These are phyloP conservation scores for Megaustenia siamemsis DNA, from an alignment of 2,888 invertebrate species.

Conservation along the genomic window DNA sequence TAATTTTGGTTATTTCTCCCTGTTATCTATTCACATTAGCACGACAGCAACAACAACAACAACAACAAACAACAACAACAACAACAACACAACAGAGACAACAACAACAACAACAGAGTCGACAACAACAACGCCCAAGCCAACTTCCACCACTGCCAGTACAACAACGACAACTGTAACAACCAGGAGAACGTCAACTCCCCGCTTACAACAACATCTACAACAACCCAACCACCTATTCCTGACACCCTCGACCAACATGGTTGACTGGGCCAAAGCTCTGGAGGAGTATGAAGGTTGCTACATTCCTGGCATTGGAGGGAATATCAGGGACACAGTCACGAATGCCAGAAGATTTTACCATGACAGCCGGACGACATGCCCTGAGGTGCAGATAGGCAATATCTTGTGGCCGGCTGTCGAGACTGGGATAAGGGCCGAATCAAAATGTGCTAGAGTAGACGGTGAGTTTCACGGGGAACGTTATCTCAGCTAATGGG, in stretches of 20 bases:
- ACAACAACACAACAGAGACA: neutral
- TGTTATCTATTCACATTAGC: neutral
- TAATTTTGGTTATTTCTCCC: neutral
- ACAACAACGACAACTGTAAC: neutral
- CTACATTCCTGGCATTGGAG: constrained; percentile 37
- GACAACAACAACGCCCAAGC: neutral
- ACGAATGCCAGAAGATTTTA: constrained; percentile 23
- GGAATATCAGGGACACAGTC: neutral
- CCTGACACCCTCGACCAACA: neutral
- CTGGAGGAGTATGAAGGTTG: constrained; percentile 46
- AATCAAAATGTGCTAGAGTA: constrained; percentile 57
- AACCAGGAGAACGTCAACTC: neutral
- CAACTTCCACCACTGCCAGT: constrained; percentile 1
- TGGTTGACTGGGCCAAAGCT: constrained; percentile 14
- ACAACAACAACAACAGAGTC: neutral
- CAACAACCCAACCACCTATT: neutral
- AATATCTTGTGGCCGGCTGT: constrained; percentile 62
- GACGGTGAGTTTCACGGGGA: constrained; percentile 41
- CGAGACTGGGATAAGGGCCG: constrained; percentile 45
- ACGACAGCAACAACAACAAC: neutral
- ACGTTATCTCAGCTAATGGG: neutral
- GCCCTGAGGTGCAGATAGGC: constrained; percentile 60
- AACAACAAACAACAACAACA: neutral
- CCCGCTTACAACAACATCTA: neutral
- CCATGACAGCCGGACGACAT: constrained; percentile 47